Evolutionary conservation across 1,140 invertebrate genomes (phyloP), one percentile per base, ranked within the genome.

Genomic region (Euglossa dilemma): DNA sequence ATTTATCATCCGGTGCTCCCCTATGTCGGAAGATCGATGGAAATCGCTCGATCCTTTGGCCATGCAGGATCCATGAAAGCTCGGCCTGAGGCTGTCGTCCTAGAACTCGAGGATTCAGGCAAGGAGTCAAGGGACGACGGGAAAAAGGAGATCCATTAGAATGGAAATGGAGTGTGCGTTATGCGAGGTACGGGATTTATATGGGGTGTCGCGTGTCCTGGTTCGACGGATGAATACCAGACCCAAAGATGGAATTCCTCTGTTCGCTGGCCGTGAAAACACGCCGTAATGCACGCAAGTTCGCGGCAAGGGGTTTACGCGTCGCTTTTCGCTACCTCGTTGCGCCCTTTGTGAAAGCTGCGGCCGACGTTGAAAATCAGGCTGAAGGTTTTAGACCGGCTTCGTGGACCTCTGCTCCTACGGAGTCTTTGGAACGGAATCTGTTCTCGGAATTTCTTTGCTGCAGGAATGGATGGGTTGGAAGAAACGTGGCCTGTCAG

Each of bases 1-100:
- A 85, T 85, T 85, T 85, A 76, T 82, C 79, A 82, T 45, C 45
- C 25, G 16, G 12, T 16, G 57, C 9, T n/a, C 16, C 36, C 8
- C 28, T 20, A n/a, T 36, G 56, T 47, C 36, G 71, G 36, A 81
- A 85, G 56, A 76, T 85, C 79, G 83, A 82, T 85, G 72, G 63
- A 71, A 70, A 85, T 57, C 43, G 6, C 43, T 43, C 25, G 1
- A 36, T 12, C 36, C 9, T 6, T 25, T n/a, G 28, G 1, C n/a
- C 28, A 3, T 18, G 54, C 14, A 47, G 67, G 50, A 73, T 56
- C 79, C 64, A 28, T 43, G 28, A 45, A 76, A 82, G 76, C 50
- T 66, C 14, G 52, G 5, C n/a, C 1, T 11, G 5, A 45, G 36
- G 20, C 11, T 5, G 50, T 43, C n/a, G 28, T 47, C n/a, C 66